Base-by-base conservation (phyloP, 2,113 vertebrate species). In the Cygnus atratus region DNA sequence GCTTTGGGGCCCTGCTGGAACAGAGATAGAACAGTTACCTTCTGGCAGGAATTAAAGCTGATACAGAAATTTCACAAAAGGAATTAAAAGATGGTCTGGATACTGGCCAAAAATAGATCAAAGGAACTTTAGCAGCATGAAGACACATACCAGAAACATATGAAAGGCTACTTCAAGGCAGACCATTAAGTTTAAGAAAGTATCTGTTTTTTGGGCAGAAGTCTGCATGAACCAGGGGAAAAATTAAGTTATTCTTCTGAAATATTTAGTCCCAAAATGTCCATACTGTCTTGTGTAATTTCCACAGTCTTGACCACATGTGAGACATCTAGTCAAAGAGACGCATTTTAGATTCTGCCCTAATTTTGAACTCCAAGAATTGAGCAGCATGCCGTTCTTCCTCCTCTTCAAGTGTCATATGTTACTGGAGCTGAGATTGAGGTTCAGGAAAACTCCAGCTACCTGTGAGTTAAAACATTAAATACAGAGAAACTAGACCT, bases 81-180 rank as follows among this genome's bases (percentile, higher is more conserved):
- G 54, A 94, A 73, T 88, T 82, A 94, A 90, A 95, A 81, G 57
- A 88, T 84, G 48, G 54, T 68, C 88, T 95, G 93, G 90, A 78
- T 95, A 82, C 33, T 17, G 54, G 83, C 88, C 92, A 93, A 93
- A 86, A 72, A 26, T 44, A 94, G 77, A 95, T 94, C 70, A 95
- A 93, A 97, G 65, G n/a, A 77, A 85, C 63, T 90, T 88, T 3
- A 88, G 75, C 86, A 90, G 66, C 79, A 94, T 41, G 48, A 88
- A 94, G 73, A 65, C 50, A 92, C 67, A 71, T 43, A 86, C 39
- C 37, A 24, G 76, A 93, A 92, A 62, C 43, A 90, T 43, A 84
- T 48, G 16, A 88, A 93, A 93, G 43, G 16, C 20, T 28, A 61
- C 57, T 87, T 88, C 61, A 95, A 84, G 70, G 73, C 26, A 88